Evolutionary conservation across 2,888 invertebrate species (phyloP), one percentile per base, ranked within the genome.

Genomic region (Drosophila lutescens): DNA sequence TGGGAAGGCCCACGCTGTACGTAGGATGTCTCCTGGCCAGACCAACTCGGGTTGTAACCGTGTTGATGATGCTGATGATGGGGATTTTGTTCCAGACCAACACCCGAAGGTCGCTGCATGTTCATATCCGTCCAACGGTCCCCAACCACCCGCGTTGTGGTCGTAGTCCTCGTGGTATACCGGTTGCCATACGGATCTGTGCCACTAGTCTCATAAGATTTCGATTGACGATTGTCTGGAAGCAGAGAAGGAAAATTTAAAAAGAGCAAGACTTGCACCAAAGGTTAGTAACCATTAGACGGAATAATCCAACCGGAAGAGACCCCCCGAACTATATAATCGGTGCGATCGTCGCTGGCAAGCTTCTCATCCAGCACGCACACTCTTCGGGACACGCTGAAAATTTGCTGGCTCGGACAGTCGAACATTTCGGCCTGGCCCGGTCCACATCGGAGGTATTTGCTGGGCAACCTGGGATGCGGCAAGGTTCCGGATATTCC

Each of bases 401-500:
- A 89, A 26, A 83, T 54, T n/a, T 67, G 65, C 12, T 94, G 94
- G 0, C 93, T 93, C 1, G 94, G 92, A 79, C 95, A 95, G 23
- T 93, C 93, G 72, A 94, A 93, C 0, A 88, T 46, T 53, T 91
- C 90, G 0, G 94, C 94, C 54, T 93, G 91, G 0, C 94, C 94
- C 68, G 93, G 93, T 93, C 93, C 94, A 80, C 95, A 95, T 79
- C 93, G 94, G 17, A 95, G 92, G 86, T 93, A 95, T 77, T 94
- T 93, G 74, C 93, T 93, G 74, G 95, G 94, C 51, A 94, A 93
- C 0, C 92, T 89, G 4, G 93, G 93, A 85, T 94, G 86, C 30
- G 78, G 87, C 57, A 75, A 73, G 12, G 61, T 46, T 15, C 89
- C 80, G 1, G 49, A 58, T 8, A 86, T 12, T 0, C 76, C 89